Conservation (phyloP, 2,888 invertebrate species). For the Cephus runcator region DNA sequence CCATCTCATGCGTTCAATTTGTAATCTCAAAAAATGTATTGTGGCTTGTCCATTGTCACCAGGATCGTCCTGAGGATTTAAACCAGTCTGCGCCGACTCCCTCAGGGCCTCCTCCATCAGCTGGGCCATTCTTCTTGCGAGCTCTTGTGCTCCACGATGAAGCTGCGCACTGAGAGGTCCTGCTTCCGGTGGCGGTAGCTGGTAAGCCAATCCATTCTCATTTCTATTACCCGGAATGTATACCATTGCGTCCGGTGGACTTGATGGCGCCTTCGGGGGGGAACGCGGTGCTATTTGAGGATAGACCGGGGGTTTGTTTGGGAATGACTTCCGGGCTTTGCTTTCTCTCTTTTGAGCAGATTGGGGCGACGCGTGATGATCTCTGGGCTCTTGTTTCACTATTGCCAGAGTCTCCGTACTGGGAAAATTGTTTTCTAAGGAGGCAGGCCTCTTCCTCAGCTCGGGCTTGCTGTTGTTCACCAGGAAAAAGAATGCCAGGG, state of each 20-base stretch:
- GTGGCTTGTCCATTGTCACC: slow-evolving; percentile 69
- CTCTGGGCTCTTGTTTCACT: slow-evolving; percentile 41
- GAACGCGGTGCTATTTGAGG: slow-evolving; percentile 33
- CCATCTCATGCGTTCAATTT: slow-evolving; percentile 78
- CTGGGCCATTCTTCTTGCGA: slow-evolving; percentile 54
- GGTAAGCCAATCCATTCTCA: slow-evolving; percentile 31
- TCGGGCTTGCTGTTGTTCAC: slow-evolving; percentile 6
- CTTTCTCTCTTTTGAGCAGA: slow-evolving; percentile 38
- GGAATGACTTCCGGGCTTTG: slow-evolving; percentile 64
- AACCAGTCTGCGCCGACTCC: slow-evolving; percentile 37
- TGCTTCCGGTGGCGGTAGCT: slow-evolving; percentile 56
- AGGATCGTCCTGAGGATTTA: slow-evolving; percentile 28
- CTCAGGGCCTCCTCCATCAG: slow-evolving; percentile 57
- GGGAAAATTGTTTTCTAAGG: not conserved
- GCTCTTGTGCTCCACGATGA: slow-evolving; percentile 50
- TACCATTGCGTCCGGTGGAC: slow-evolving; percentile 37
- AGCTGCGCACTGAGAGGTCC: slow-evolving; percentile 56
- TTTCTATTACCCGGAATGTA: slow-evolving; percentile 32
- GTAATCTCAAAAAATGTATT: slow-evolving; percentile 72
- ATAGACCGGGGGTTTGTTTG: slow-evolving; percentile 48
- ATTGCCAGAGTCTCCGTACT: slow-evolving; percentile 13
- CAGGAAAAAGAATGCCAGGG: slow-evolving; percentile 12
- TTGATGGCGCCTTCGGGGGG: slow-evolving; percentile 25
- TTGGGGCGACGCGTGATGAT: slow-evolving; percentile 15
- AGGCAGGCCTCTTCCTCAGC: not conserved